Evolutionary conservation across 2,113 vertebrate genomes (phyloP), one percentile per base, ranked within the genome.

Genomic region (Chlamydotis undulata): DNA sequence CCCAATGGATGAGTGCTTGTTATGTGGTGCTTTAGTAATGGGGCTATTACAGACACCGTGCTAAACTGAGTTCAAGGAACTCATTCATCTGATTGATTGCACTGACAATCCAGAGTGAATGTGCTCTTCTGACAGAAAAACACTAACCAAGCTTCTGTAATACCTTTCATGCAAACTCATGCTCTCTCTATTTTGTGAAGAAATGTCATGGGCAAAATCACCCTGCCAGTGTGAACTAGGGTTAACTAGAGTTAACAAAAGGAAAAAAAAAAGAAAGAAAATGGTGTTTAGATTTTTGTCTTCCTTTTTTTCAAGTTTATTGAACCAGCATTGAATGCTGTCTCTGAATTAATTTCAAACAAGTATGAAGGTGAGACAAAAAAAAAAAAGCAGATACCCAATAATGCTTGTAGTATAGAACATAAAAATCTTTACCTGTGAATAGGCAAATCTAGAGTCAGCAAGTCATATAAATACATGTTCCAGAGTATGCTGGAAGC

Each of bases 31-130:
- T 92, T 93, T 73, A 89, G 56, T 86, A 90, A 95, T 74, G 47
- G 68, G 53, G 49, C 63, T 94, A 4, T 87, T 97, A 93, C 19
- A 89, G 86, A 73, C 49, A 88, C 68, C 10, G 10, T 67, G 71
- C 73, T 96, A 95, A 87, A 3, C 68, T 74, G 83, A 86, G 71
- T 91, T 95, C 71, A 88, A 92, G 93, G 94, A 96, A 87, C 52
- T 74, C 60, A 77, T 97, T 96, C 73, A 82, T 94, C 83, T 95
- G 80, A 80, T 55, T 73, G 90, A 94, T 85, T 90, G 80, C 15
- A 29, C 57, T 82, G 69, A 39, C 56, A 90, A 69, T 90, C 52
- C 89, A 65, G 49, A 94, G 21, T 14, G 37, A 90, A 60, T 7
- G 55, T 88, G 41, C 63, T 97, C 33, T 67, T 67, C 83, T 88